These are phyloP conservation scores for Apodemia zela DNA, from an alignment of 2,888 invertebrate genomes.

Conservation along the genomic window DNA sequence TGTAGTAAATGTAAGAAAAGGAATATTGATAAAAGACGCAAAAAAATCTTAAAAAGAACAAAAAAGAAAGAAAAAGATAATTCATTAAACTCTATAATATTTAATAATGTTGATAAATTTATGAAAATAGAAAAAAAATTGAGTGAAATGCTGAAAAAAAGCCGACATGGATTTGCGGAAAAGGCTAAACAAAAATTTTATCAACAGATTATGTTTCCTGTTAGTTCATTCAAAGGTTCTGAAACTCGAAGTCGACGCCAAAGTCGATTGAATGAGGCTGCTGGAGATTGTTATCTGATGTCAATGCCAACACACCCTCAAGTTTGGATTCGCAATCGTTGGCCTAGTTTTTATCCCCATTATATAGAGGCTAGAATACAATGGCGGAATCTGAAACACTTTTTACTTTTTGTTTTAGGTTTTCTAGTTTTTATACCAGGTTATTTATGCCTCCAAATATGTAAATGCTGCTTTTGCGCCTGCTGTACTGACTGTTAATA, in stretches of 20 bases:
- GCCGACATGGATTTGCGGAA: slow-evolving; percentile 22
- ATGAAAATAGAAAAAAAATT: slow-evolving; percentile 28
- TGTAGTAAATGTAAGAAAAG: neutral
- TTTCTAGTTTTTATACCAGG: slow-evolving; percentile 47
- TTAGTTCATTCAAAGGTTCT: neutral
- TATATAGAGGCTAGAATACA: slow-evolving; percentile 32
- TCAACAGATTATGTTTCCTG: neutral
- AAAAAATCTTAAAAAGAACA: slow-evolving; percentile 20
- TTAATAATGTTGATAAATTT: slow-evolving; percentile 29
- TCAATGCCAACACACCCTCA: slow-evolving; percentile 41
- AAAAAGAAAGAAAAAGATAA: slow-evolving; percentile 15
- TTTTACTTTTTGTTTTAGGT: slow-evolving; percentile 37
- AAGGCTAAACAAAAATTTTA: neutral
- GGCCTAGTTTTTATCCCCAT: slow-evolving; percentile 40
- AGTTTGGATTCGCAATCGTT: slow-evolving; percentile 39
- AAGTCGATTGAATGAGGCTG: slow-evolving; percentile 32
- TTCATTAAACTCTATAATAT: slow-evolving; percentile 19
- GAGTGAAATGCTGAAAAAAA: slow-evolving; percentile 20
- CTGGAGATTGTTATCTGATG: slow-evolving; percentile 44
- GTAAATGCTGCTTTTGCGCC: slow-evolving; percentile 44
- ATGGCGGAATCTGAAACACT: slow-evolving; percentile 35
- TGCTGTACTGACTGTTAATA: slow-evolving; percentile 42
- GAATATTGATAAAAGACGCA: neutral
- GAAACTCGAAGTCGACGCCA: slow-evolving; percentile 13
- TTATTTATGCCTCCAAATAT: slow-evolving; percentile 43